Evolutionary conservation across 2,888 invertebrate genomes (phyloP), one percentile per base, ranked within the genome.

Genomic region (Philereme vetulata): DNA sequence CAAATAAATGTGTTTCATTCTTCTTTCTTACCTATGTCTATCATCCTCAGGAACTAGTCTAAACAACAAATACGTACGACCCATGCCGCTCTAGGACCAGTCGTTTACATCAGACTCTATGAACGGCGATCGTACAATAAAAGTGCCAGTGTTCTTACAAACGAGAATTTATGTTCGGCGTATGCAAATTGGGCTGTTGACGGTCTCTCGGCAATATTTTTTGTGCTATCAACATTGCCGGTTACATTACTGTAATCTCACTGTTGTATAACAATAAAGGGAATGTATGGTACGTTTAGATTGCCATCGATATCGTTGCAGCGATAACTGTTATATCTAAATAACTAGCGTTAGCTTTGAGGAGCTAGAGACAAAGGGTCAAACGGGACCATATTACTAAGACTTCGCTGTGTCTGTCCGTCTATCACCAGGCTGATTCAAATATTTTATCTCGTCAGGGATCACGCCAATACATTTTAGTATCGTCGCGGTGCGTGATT

Each of bases 111-210:
- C 32, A 11, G 34, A 35, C 54, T 60, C 59, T 53, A 38, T 10
- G 34, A 82, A 82, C 85, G 81, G 84, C 85, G 80, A 81, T 82
- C 81, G 81, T 80, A 90, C 89, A 90, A 90, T 92, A 92, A 91
- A 91, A 91, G 87, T 90, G 90, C 87, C 88, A 89, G 82, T 81
- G 88, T 88, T 88, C 90, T 87, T 91, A 88, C 90, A 90, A 91
- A 91, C 90, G 88, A 90, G 90, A 88, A 92, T 91, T 91, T 90
- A 92, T 89, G 89, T 84, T 81, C 82, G 72, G 76, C 80, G 77
- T 87, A 91, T 92, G 92, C 81, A 90, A 92, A 92, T 92, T 82
- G 84, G 80, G 73, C 76, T 77, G 81, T 82, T 78, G 84, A 75
- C 81, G 80, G 77, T 80, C 79, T 78, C 75, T 74, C 77, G 71